phyloP scores from a whole-genome alignment of 2,888 invertebrate species.

The Therioaphis trifolii region DNA sequence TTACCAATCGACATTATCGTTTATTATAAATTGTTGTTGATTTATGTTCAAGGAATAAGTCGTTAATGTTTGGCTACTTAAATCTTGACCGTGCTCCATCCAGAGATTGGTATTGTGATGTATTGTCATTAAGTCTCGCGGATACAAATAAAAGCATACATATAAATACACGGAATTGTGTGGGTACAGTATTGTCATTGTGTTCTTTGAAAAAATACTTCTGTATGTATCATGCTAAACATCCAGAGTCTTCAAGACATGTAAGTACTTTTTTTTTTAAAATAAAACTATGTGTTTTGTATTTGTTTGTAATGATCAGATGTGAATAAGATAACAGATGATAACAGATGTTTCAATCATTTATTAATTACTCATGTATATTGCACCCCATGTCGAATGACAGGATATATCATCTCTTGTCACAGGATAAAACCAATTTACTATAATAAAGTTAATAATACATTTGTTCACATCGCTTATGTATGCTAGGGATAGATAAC shows the following conservation, averaged over 20 bases:
- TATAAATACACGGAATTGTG: slow-evolving; percentile 96
- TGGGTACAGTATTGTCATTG: slow-evolving; percentile 93
- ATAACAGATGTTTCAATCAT: not conserved
- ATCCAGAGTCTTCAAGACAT: slow-evolving; percentile 77
- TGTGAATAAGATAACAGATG: not conserved
- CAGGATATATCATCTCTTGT: not conserved
- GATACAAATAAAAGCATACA: slow-evolving; percentile 80
- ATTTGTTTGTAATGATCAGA: not conserved
- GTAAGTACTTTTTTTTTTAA: slow-evolving; percentile 35
- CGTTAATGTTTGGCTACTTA: slow-evolving; percentile 93
- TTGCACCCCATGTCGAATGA: not conserved
- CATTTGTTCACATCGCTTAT: not conserved
- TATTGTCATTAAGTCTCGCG: slow-evolving; percentile 87
- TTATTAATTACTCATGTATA: not conserved
- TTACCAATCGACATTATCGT: not conserved
- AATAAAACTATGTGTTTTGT: not conserved
- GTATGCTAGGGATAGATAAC: not conserved
- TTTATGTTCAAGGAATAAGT: slow-evolving; percentile 82
- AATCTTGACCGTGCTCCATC: slow-evolving; percentile 87
- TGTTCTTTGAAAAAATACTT: slow-evolving; percentile 98
- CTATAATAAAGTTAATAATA: not conserved
- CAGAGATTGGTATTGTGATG: slow-evolving; percentile 87
- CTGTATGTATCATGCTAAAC: slow-evolving; percentile 98
- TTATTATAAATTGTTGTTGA: slow-evolving; percentile 59
- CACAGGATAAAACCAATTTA: slow-evolving; percentile 38